Evolutionary conservation across 2,113 vertebrate genomes (phyloP).

Genomic region (Fulmarus glacialis): DNA sequence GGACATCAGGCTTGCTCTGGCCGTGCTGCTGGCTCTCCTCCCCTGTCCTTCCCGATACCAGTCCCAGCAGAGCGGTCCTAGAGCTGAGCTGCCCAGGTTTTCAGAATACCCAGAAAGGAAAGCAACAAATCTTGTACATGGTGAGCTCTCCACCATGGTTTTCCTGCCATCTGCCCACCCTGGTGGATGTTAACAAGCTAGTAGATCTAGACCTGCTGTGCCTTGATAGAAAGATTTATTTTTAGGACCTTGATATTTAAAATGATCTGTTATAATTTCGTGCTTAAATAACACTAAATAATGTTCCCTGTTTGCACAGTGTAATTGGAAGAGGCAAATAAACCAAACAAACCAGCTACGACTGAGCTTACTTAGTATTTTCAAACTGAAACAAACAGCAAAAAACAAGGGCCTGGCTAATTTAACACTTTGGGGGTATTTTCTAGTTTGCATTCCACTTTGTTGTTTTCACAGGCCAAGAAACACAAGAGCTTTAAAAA

Average conservation of each 20-base stretch:
- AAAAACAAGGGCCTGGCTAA: neutral
- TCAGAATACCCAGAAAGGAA: neutral
- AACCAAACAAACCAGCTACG: slow-evolving; percentile 67
- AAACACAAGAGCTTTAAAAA: slow-evolving; percentile 4
- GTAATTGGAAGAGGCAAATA: slow-evolving; percentile 75
- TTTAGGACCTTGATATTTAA: slow-evolving; percentile 80
- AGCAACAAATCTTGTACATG: neutral
- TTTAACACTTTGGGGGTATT: slow-evolving; percentile 34
- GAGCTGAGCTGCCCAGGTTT: neutral
- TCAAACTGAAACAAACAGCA: slow-evolving; percentile 27
- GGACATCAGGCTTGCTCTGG: neutral
- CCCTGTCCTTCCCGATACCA: neutral
- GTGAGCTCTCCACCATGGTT: neutral
- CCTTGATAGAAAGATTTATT: slow-evolving; percentile 76
- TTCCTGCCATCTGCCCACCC: slow-evolving; percentile 56
- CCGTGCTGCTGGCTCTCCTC: fast-evolving
- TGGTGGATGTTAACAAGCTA: slow-evolving; percentile 67
- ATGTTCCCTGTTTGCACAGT: slow-evolving; percentile 71
- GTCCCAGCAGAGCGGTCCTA: neutral
- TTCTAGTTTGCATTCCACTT: slow-evolving; percentile 4
- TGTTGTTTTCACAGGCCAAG: slow-evolving; percentile 20
- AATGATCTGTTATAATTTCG: slow-evolving; percentile 81
- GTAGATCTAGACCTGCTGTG: slow-evolving; percentile 71
- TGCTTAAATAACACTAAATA: slow-evolving; percentile 83
- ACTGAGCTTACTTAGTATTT: slow-evolving; percentile 56